Evolutionary conservation across 2,113 vertebrate species (phyloP).

Genomic region (Epinephelus moara): DNA sequence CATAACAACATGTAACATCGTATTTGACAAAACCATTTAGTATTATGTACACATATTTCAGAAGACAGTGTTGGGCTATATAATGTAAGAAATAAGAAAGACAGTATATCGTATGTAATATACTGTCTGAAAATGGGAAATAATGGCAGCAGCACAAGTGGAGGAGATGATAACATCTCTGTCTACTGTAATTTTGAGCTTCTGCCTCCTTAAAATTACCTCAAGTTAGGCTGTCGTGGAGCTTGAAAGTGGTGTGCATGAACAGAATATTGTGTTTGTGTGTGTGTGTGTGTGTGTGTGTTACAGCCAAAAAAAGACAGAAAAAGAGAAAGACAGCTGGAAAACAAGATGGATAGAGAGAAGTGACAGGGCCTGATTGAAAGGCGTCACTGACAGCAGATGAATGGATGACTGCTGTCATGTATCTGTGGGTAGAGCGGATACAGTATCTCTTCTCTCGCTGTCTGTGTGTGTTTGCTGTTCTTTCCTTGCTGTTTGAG

Average conservation of each 20-base stretch:
- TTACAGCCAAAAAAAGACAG: neutral
- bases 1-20: too few species aligned
- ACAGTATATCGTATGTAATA: neutral
- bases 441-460: neutral
- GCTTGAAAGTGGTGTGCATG: conserved; percentile 12
- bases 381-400: conserved; percentile 38
- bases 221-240: neutral
- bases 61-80: neutral
- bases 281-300: conserved; percentile 7
- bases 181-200: conserved; percentile 8
- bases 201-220: neutral
- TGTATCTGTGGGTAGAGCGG: conserved; percentile 4
- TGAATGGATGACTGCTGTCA: conserved; percentile 39
- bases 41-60: too few species aligned
- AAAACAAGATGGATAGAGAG: neutral
- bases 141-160: neutral
- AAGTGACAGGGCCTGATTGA: conserved; percentile 31
- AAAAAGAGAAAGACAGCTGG: neutral
- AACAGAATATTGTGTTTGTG: neutral
- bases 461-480: conserved; percentile 1
- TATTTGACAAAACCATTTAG: too few species aligned
- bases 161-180: neutral
- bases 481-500: neutral
- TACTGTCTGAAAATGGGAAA: neutral
- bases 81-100: neutral